These are phyloP conservation scores for Siphlonurus alternatus DNA, from an alignment of 2,888 invertebrate species.

Conservation along the genomic window DNA sequence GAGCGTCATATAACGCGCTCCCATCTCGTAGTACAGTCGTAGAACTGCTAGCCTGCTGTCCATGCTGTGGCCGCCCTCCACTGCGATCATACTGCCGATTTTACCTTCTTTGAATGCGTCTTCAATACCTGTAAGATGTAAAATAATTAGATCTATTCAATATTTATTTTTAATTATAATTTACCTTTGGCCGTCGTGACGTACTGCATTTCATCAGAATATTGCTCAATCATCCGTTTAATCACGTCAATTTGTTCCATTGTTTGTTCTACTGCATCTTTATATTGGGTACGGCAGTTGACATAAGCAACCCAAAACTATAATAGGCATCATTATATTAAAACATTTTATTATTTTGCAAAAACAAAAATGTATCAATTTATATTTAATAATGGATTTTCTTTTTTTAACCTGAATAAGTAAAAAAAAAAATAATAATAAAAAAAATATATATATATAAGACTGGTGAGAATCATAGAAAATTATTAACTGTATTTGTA, in stretches of 20 bases:
- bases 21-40: slow-evolving; percentile 29
- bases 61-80: slow-evolving; percentile 34
- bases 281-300: slow-evolving; percentile 24
- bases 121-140: slow-evolving; percentile 22
- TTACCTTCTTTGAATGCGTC: slow-evolving; percentile 25
- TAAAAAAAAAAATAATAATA: slow-evolving; percentile 3
- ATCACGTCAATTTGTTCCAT: slow-evolving; percentile 30
- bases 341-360: not conserved
- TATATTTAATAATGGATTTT: not conserved
- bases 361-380: not conserved
- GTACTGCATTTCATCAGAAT: slow-evolving; percentile 16
- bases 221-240: slow-evolving; percentile 23
- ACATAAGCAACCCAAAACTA: slow-evolving; percentile 31
- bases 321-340: slow-evolving; percentile 6
- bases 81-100: slow-evolving; percentile 28
- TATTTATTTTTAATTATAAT: no score
- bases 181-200: slow-evolving; percentile 17
- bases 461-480: no score
- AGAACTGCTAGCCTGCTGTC: slow-evolving; percentile 29
- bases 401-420: not conserved
- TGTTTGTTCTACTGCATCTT: slow-evolving; percentile 26
- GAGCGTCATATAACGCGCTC: slow-evolving; percentile 31
- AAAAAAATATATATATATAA: slow-evolving; percentile 5
- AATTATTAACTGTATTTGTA: no score
- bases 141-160: slow-evolving; percentile 16